Evolutionary conservation across 1,140 invertebrate genomes (phyloP), one percentile per base, ranked within the genome.

Genomic region (Brachionus rotundiformis): DNA sequence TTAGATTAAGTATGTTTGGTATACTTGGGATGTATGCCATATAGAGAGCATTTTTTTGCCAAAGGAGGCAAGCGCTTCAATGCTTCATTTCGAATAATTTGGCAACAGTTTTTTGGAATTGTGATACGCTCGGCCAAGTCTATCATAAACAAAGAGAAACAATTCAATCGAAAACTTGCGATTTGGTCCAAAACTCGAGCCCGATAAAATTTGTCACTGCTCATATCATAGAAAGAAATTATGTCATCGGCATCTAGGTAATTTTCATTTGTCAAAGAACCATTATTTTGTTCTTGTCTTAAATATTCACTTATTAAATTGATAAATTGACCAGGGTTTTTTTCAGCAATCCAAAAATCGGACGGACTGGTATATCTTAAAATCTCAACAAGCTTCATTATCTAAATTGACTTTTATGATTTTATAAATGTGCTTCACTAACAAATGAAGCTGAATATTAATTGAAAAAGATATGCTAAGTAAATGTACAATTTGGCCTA

Each of bases 281-380:
- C 16, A 36, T 19, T 16, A 44, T 73, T 44, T 25, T 23, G 25
- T 23, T 73, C 68, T 2, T 73, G n/a, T 73, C 25, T 23, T 13
- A 79, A 19, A 13, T 10, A 63, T 16, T 79, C 47, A 29, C 36
- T 39, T 10, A 79, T 79, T 25, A 59, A 59, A 19, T 36, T 63
- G 11, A 59, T 54, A 79, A 79, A 79, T 79, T 54, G 16, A 11
- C 10, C 11, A 2, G 44, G 25, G 3, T 79, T 23, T 33, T 59
- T 54, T 31, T 79, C 44, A 5, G 76, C 76, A n/a, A 79, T 79
- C 76, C 76, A 79, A 63, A 79, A 59, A 59, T 79, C 41, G 23
- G 47, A 59, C 16, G 47, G 47, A 16, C 47, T 79, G 23, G 23
- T 10, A 25, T 39, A 39, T 19, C 23, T 54, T 59, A 79, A 59